A percentile compares a stretch with the other conserved stretches of the same genome.
Conservation (phyloP, 2,113 vertebrate species). For the Lepisosteus osseus region DNA sequence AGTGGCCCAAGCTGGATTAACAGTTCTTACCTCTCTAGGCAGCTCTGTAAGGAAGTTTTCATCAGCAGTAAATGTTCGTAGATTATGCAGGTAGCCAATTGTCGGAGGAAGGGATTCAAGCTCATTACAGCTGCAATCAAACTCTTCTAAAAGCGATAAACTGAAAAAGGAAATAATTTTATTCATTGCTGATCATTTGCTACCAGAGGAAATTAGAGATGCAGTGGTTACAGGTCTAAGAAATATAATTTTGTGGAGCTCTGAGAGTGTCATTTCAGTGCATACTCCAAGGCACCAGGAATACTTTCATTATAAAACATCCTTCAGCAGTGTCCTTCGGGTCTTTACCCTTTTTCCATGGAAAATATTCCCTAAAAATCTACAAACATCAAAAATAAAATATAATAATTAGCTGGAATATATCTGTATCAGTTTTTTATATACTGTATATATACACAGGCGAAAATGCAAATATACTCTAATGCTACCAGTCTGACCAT, state of each 20-base stretch:
- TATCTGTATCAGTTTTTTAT: too few species aligned
- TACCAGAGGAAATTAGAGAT: too few species aligned
- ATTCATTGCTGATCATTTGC: too few species aligned
- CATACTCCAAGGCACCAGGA: background rate
- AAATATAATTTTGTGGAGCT: too few species aligned
- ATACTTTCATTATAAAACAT: background rate
- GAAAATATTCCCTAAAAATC: background rate
- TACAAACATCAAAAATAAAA: too few species aligned
- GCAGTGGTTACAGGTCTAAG: too few species aligned
- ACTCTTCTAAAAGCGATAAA: constrained; percentile 92
- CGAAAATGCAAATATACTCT: too few species aligned
- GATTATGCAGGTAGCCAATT: constrained; percentile 89
- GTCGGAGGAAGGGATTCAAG: constrained; percentile 88
- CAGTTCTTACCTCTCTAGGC: constrained; percentile 81
- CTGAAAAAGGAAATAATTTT: constrained; percentile 56
- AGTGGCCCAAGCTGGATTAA: background rate
- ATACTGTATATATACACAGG: too few species aligned
- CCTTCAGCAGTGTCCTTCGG: background rate
- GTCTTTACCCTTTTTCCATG: background rate
- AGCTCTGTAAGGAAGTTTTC: constrained; percentile 95
- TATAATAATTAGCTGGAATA: too few species aligned
- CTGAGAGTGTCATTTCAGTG: background rate
- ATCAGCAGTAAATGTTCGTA: constrained; percentile 89
- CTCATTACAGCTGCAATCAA: constrained; percentile 98
- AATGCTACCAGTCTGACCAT: too few species aligned